Percentiles rank a stretch among this genome's conserved stretches.
These are phyloP conservation scores for Mamestra configurata DNA, from an alignment of 1,140 invertebrate genomes.

Conservation along the genomic window DNA sequence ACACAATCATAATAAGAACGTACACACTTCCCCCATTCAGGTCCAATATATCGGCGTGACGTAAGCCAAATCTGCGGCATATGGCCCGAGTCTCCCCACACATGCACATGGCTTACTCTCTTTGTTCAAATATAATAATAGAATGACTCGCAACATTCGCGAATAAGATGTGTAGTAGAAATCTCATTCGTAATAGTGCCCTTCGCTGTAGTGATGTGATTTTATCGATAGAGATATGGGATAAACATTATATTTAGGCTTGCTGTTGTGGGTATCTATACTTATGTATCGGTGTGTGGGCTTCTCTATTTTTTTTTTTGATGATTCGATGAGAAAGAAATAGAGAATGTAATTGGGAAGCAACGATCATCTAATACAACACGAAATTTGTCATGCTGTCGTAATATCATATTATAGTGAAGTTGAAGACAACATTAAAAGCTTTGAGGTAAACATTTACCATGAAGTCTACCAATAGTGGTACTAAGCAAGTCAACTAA, in stretches of 20 bases:
- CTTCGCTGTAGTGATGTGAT: conserved; percentile 61
- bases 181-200: conserved; percentile 79
- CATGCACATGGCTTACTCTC: conserved; percentile 63
- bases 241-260: conserved; percentile 12
- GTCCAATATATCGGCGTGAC: conserved; percentile 76
- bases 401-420: background rate
- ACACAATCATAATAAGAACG: conserved; percentile 44
- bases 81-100: conserved; percentile 62
- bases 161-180: conserved; percentile 78
- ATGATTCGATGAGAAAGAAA: background rate
- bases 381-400: background rate
- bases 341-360: background rate
- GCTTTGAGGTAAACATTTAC: too few species aligned
- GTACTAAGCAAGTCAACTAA: background rate
- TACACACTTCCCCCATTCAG: conserved; percentile 60
- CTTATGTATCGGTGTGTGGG: background rate
- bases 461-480: background rate
- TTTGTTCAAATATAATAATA: conserved; percentile 83
- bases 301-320: background rate
- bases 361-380: background rate
- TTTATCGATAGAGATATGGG: conserved; percentile 52
- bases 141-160: conserved; percentile 79
- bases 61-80: conserved; percentile 76
- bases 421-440: too few species aligned
- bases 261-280: background rate